Percentiles rank a stretch among this genome's conserved stretches.
phyloP scores from a whole-genome alignment of 2,888 invertebrate species.

The Zonitis immaculata region DNA sequence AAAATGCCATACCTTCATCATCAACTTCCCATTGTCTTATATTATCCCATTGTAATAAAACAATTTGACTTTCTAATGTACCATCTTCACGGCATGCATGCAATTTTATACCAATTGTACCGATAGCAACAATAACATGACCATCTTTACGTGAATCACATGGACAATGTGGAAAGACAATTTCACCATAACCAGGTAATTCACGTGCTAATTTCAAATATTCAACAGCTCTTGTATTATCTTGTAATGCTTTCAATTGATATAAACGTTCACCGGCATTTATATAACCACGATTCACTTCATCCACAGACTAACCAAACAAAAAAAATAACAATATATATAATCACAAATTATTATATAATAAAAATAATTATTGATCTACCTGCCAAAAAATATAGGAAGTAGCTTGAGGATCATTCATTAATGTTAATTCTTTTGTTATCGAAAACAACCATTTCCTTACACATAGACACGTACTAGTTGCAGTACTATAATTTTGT shows the following conservation, averaged over 20 bases:
- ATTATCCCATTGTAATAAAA: constrained; percentile 78
- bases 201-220: constrained; percentile 80
- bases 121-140: constrained; percentile 60
- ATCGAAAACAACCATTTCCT: constrained; percentile 84
- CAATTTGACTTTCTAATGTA: constrained; percentile 66
- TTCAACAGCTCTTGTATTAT: constrained; percentile 78
- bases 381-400: constrained; percentile 88
- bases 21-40: constrained; percentile 85
- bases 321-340: not conserved
- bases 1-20: constrained; percentile 88
- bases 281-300: constrained; percentile 90
- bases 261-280: constrained; percentile 87
- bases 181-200: constrained; percentile 88
- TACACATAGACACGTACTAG: constrained; percentile 87
- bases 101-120: constrained; percentile 64
- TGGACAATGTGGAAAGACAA: constrained; percentile 91
- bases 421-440: constrained; percentile 61
- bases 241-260: constrained; percentile 93
- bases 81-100: constrained; percentile 83
- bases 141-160: constrained; percentile 89
- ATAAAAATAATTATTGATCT: constrained; percentile 8
- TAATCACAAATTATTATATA: too few relatives aligned
- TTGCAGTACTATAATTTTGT: constrained; percentile 98
- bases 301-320: constrained; percentile 74
- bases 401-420: constrained; percentile 66